phyloP scores from a whole-genome alignment of 2,113 vertebrate genomes.

The Perccottus glenii region DNA sequence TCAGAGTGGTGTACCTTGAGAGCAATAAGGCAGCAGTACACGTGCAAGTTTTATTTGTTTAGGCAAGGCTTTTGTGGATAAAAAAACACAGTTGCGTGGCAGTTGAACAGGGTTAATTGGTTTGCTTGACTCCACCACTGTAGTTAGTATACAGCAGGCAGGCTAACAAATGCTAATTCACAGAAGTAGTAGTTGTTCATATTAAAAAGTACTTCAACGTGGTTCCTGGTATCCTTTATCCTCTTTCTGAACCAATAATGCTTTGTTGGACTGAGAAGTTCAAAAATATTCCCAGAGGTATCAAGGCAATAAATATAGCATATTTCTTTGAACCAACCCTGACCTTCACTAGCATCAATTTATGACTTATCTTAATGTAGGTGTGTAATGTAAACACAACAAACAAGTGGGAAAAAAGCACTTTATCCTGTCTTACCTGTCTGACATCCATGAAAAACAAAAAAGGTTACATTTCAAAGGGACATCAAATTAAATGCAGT shows the following conservation, averaged over 20 bases:
- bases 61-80: slow-evolving; percentile 5
- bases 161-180: slow-evolving; percentile 9
- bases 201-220: not conserved
- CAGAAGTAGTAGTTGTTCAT: slow-evolving; percentile 9
- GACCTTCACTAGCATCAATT: too few relatives aligned
- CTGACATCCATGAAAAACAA: too few relatives aligned
- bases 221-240: not conserved
- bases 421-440: too few relatives aligned
- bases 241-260: not conserved
- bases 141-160: not conserved
- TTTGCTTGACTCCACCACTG: slow-evolving; percentile 5
- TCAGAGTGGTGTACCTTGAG: slow-evolving; percentile 35
- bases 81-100: slow-evolving; percentile 11
- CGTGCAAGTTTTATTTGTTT: slow-evolving; percentile 13
- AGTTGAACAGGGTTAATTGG: slow-evolving; percentile 21
- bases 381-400: too few relatives aligned
- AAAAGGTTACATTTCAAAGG: too few relatives aligned
- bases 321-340: not conserved
- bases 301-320: not conserved
- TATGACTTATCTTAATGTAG: too few relatives aligned
- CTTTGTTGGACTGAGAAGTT: not conserved
- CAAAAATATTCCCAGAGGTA: not conserved
- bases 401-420: too few relatives aligned
- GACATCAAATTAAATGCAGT: not conserved
- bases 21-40: slow-evolving; percentile 20